Evolutionary conservation across 2,113 vertebrate genomes (phyloP), one percentile per base, ranked within the genome.

Genomic region (Marmota monax): DNA sequence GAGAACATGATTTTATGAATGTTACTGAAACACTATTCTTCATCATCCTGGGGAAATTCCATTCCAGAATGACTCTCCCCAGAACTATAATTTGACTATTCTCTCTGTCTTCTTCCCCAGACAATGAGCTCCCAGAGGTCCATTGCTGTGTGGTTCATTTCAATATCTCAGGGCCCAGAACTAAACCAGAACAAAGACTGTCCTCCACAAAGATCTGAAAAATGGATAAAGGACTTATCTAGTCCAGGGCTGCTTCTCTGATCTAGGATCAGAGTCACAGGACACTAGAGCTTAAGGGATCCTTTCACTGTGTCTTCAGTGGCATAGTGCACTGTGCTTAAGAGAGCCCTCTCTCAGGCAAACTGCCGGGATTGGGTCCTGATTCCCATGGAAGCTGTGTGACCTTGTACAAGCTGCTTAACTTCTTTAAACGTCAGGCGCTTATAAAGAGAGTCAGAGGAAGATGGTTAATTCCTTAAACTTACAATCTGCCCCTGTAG

Each of bases 321-420:
- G 32, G 69, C 69, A 70, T 69, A 39, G 87, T 0, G 8, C 11
- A 17, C 9, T 37, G 27, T 5, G 8, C 5, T 6, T 23, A 53
- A 70, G 32, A 32, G 4, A 63, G 65, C 32, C 45, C 32, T 34
- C 32, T 56, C 34, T 73, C 14, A 48, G 34, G 9, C 83, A 78
- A 4, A 84, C 20, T 32, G 10, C 45, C 51, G 51, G 25, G 63
- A 34, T 27, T 69, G 13, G 11, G 18, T 22, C 53, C 34, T 9
- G 10, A 9, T 69, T 58, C 7, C 34, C 16, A 42, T 0, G 4
- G 4, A 45, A n/a, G 14, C 8, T 39, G 39, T 51, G 45, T 48
- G 29, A 77, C 42, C 23, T 58, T 34, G 13, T 17, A n/a, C 3
- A 42, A 20, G 6, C 20, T 39, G 27, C 12, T 86, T 39, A 63